These are phyloP conservation scores for Zaprionus vittiger DNA, from an alignment of 1,140 invertebrate species.

Conservation along the genomic window DNA sequence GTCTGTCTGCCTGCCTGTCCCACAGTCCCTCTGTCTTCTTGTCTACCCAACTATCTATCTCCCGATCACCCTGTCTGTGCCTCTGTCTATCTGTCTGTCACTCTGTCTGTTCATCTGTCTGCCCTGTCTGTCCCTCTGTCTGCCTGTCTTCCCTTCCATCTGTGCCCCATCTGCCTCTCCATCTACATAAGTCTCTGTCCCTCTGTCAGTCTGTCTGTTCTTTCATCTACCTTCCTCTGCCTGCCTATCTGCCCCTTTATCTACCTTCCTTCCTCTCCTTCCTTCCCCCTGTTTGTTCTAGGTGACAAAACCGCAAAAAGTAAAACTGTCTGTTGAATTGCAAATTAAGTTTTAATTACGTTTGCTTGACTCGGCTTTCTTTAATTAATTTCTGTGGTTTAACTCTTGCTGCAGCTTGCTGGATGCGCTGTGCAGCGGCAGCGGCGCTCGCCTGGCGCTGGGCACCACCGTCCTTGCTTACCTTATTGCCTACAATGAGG, in stretches of 20 bases:
- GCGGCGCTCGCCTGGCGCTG: constrained; percentile 75
- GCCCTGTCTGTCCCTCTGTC: neutral
- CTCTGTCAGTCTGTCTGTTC: neutral
- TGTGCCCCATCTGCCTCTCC: no score
- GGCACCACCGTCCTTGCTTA: constrained; percentile 73
- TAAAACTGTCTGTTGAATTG: constrained; percentile 6
- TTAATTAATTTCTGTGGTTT: constrained; percentile 44
- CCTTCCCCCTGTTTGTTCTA: constrained; percentile 10
- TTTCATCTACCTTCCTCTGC: neutral
- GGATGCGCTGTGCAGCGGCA: constrained; percentile 72
- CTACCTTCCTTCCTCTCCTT: neutral
- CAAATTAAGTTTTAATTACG: constrained; percentile 33
- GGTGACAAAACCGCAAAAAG: constrained; percentile 39
- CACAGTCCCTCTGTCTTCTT: no score
- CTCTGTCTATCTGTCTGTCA: neutral
- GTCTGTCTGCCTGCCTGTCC: neutral
- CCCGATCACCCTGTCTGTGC: neutral
- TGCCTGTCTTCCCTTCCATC: neutral
- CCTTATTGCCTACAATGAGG: constrained; percentile 81
- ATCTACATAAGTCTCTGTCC: no score
- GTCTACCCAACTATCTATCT: no score
- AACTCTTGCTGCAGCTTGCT: constrained; percentile 59
- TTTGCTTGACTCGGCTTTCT: constrained; percentile 8
- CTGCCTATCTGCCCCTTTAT: constrained; percentile 11
- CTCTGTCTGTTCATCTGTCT: constrained; percentile 1